phyloP scores from a whole-genome alignment of 2,797 vertebrate species.

The Danio albolineatus region DNA sequence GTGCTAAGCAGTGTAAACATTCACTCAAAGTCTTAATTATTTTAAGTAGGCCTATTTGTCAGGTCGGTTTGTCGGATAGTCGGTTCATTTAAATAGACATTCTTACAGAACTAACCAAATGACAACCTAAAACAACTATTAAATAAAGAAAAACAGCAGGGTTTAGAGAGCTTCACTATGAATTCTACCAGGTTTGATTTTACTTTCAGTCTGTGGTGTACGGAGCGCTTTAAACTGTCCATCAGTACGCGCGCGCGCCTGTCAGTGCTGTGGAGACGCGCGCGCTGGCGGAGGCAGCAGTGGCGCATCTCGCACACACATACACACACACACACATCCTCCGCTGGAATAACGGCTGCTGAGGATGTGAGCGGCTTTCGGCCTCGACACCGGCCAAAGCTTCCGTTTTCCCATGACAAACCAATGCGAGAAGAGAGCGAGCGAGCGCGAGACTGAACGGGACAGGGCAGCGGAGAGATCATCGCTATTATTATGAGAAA shows the following conservation, averaged over 20 bases:
- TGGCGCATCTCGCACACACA: conserved; percentile 74
- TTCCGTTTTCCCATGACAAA: conserved; percentile 60
- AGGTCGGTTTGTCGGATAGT: no score
- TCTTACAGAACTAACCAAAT: no score
- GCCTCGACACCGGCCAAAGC: conserved; percentile 34
- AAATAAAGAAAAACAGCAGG: neutral
- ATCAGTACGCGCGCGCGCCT: conserved; percentile 31
- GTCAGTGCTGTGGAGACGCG: conserved; percentile 61
- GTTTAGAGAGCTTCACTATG: neutral
- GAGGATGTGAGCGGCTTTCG: conserved; percentile 60
- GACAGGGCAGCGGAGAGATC: conserved; percentile 10
- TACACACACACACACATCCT: conserved; percentile 52
- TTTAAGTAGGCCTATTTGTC: no score
- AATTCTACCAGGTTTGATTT: neutral
- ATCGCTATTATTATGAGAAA: conserved; percentile 64
- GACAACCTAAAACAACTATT: neutral
- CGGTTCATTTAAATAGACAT: no score
- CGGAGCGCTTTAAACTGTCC: conserved; percentile 33
- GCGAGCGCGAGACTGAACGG: conserved; percentile 2
- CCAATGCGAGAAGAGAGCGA: conserved; percentile 60
- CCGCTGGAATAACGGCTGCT: conserved; percentile 64
- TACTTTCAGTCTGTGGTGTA: neutral
- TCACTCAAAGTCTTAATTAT: no score
- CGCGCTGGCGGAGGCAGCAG: conserved; percentile 69
- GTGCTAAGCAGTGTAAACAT: no score